phyloP scores from a whole-genome alignment of 2,113 vertebrate genomes.

The Vombatus ursinus region DNA sequence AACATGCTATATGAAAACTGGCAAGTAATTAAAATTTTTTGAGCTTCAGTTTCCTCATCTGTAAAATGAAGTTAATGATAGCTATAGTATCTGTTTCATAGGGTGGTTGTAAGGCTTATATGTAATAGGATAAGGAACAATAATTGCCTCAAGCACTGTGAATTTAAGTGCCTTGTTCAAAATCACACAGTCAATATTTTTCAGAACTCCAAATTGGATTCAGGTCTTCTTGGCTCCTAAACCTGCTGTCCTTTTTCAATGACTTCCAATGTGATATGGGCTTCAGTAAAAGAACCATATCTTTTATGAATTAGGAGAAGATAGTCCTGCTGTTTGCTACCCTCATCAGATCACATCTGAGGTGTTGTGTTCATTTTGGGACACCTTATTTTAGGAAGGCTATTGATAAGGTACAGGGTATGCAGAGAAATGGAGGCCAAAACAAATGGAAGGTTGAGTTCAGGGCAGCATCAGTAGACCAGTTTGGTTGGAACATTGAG shows the following conservation, averaged over 20 bases:
- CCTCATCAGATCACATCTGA: neutral
- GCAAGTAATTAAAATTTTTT: neutral
- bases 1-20: constrained; percentile 8
- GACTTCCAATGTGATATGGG: neutral
- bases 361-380: neutral
- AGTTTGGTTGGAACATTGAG: neutral
- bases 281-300: neutral
- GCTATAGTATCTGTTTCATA: neutral
- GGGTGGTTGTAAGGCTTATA: neutral
- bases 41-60: neutral
- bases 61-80: constrained; percentile 19
- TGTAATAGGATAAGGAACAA: neutral
- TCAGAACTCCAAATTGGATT: neutral
- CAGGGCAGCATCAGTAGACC: neutral
- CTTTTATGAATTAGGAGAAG: neutral
- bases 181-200: neutral
- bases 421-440: neutral
- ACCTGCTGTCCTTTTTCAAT: neutral
- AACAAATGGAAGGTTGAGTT: neutral
- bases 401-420: neutral
- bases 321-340: neutral
- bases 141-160: neutral
- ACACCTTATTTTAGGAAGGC: neutral
- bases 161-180: neutral
- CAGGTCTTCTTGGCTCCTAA: neutral